Base-by-base conservation (phyloP, 2,113 vertebrate species). In the Chelonoidis abingdonii region DNA sequence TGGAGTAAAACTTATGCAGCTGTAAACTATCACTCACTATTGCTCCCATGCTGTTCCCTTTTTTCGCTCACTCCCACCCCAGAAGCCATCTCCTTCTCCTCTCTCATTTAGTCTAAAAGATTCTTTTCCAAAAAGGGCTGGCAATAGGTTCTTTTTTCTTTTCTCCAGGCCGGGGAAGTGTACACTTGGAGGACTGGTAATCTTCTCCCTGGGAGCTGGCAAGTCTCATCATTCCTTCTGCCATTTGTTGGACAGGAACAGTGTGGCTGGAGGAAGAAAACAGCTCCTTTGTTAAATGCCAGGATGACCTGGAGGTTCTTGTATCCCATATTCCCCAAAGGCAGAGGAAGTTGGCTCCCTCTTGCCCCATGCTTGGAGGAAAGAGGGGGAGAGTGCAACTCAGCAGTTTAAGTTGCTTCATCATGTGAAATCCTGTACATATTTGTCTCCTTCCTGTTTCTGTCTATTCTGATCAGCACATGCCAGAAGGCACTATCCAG, bases 31-130 rank as follows among this genome's bases (percentile, higher is more conserved):
- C 80, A 81, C 4, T 7, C 24, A 4, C 3, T 4, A 6, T 50
- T 56, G 19, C n/a, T 29, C 31, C 62, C 62, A 65, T 35, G 31
- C 27, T 65, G 62, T 25, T 2, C 54, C 84, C 24, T 41, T 10
- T 0, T 44, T 72, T 62, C 19, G 62, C 75, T 49, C 31, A 50
- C 4, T 29, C 0, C 52, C 76, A 11, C 31, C 12, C 16, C 22
- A 24, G 3, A 83, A 65, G 8, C 14, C 35, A 89, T 8, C 41
- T 41, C 41, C 52, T 85, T 10, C n/a, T 5, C 59, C 31, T 44
- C n/a, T 31, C 21, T 49, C 11, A 5, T 38, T 94, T 80, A 75
- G 65, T 69, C 35, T 69, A 35, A 8, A 6, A n/a, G 7, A n/a
- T 11, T 65, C 29, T 69, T n/a, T 10, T 93, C 7, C 31, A 19